These are phyloP conservation scores for Sciaenops ocellatus DNA, from an alignment of 2,797 vertebrate genomes.

Conservation along the genomic window DNA sequence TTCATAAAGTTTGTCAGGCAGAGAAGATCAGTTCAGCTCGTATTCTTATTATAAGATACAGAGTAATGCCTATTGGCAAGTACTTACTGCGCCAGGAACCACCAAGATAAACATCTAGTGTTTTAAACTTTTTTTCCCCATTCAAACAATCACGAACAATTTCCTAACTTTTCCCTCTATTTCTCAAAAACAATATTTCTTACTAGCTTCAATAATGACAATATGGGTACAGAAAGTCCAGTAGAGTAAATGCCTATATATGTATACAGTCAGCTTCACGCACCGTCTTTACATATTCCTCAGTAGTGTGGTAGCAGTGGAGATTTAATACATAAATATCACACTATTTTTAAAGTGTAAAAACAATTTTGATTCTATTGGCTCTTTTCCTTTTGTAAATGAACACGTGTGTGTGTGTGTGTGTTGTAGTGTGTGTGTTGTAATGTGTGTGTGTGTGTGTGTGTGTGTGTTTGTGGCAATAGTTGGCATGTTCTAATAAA, in stretches of 20 bases:
- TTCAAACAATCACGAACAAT: slow-evolving; percentile 27
- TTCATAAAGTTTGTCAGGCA: slow-evolving; percentile 23
- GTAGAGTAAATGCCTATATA: slow-evolving; percentile 66
- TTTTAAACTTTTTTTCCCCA: slow-evolving; percentile 10
- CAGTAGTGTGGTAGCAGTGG: slow-evolving; percentile 69
- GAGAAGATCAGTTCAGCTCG: slow-evolving; percentile 35
- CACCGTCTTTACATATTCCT: slow-evolving; percentile 44
- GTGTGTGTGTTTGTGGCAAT: slow-evolving; percentile 38
- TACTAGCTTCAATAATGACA: slow-evolving; percentile 47
- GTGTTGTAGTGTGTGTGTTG: neutral
- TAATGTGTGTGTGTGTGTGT: neutral
- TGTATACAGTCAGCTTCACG: slow-evolving; percentile 53
- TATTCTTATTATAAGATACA: slow-evolving; percentile 56
- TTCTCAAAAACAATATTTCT: slow-evolving; percentile 39
- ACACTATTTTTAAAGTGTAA: slow-evolving; percentile 39
- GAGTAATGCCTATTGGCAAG: slow-evolving; percentile 47
- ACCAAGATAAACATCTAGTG: slow-evolving; percentile 22
- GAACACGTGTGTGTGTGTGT: slow-evolving; percentile 15
- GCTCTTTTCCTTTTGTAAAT: slow-evolving; percentile 71
- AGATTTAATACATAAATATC: slow-evolving; percentile 72
- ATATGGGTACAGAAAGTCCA: slow-evolving; percentile 49
- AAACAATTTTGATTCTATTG: slow-evolving; percentile 68
- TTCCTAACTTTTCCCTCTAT: slow-evolving; percentile 16
- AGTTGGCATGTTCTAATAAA: slow-evolving; percentile 55
- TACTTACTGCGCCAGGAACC: slow-evolving; percentile 26